phyloP scores from a whole-genome alignment of 2,797 vertebrate species.

The Leontocebus nigricollis region DNA sequence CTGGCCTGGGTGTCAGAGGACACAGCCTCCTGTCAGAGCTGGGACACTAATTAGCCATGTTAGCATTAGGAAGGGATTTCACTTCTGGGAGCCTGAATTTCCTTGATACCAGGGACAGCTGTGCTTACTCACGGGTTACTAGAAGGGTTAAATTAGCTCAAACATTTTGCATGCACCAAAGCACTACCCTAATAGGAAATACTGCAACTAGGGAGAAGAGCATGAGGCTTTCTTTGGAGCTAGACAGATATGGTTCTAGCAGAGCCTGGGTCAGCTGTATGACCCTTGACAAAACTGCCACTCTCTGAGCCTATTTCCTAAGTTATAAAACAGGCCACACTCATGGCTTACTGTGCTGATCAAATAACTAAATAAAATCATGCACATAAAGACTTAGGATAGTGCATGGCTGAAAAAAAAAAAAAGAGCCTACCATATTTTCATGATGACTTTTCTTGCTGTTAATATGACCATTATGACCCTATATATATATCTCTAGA shows the following conservation, averaged over 20 bases:
- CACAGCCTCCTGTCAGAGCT: background rate
- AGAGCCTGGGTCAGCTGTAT: background rate
- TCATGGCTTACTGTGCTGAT: background rate
- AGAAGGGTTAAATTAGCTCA: background rate
- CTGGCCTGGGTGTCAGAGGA: background rate
- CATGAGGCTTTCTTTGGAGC: background rate
- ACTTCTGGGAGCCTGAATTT: background rate
- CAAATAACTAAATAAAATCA: background rate
- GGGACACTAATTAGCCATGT: background rate
- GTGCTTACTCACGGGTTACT: background rate
- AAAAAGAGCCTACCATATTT: background rate
- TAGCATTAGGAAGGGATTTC: background rate
- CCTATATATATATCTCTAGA: background rate
- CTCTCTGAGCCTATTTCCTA: background rate
- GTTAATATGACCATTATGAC: background rate
- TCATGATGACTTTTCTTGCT: background rate
- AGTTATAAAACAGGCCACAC: background rate
- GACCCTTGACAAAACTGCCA: background rate
- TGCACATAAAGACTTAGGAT: background rate
- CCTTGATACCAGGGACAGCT: background rate
- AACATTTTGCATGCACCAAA: background rate
- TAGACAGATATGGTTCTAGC: background rate
- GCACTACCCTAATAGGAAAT: background rate
- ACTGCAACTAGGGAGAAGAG: background rate
- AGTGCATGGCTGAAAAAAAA: background rate